phyloP scores from a whole-genome alignment of 2,888 invertebrate genomes.

The Melanophora roralis region DNA sequence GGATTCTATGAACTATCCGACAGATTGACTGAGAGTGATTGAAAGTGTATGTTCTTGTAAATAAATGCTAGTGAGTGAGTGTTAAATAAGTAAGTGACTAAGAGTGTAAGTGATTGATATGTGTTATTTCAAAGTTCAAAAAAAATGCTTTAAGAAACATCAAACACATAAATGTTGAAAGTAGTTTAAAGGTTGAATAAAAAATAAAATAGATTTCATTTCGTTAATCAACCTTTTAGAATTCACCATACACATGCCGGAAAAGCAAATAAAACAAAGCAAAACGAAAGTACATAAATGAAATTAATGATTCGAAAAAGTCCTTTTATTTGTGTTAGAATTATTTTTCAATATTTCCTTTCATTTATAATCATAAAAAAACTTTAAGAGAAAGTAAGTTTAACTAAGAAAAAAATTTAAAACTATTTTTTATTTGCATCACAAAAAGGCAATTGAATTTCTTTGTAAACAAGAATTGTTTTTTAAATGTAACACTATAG shows the following conservation, averaged over 20 bases:
- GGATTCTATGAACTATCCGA: constrained; percentile 15
- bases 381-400: no score
- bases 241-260: not conserved
- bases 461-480: no score
- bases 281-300: constrained; percentile 1
- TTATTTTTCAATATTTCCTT: not conserved
- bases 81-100: constrained; percentile 48
- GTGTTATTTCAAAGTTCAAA: constrained; percentile 19
- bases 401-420: no score
- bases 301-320: constrained; percentile 34
- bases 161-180: not conserved
- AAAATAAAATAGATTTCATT: constrained; percentile 47
- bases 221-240: constrained; percentile 6
- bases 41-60: not conserved
- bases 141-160: not conserved
- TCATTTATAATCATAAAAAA: not conserved
- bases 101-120: constrained; percentile 57
- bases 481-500: no score
- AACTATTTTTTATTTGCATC: no score
- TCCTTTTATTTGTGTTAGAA: constrained; percentile 5
- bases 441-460: no score
- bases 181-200: not conserved
- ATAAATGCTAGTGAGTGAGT: constrained; percentile 25
- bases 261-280: not conserved
- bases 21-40: constrained; percentile 19